phyloP scores from a whole-genome alignment of 1,140 invertebrate genomes.

The Dufourea novaeangliae region DNA sequence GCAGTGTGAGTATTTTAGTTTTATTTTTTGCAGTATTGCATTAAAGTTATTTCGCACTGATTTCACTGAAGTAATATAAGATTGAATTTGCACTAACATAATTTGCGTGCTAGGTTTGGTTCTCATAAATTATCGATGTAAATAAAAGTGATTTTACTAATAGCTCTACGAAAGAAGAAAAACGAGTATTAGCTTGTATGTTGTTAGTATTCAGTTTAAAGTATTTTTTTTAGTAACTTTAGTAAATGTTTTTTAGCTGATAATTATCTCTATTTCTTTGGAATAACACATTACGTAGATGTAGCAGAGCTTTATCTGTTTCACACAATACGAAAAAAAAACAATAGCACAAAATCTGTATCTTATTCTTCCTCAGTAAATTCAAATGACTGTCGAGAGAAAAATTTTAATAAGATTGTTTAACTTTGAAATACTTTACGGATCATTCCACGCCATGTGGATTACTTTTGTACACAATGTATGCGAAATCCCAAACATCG shows the following conservation, averaged over 20 bases:
- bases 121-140: neutral
- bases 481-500: too few species aligned
- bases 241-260: neutral
- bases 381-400: neutral
- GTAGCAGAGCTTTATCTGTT: neutral
- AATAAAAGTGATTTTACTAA: conserved; percentile 9
- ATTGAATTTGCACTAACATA: conserved; percentile 25
- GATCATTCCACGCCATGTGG: too few species aligned
- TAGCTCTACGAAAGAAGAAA: neutral
- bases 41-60: neutral
- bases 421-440: neutral
- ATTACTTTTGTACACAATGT: too few species aligned
- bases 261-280: neutral
- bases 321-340: neutral
- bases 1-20: conserved; percentile 88
- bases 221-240: conserved; percentile 1
- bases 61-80: conserved; percentile 19
- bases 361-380: neutral
- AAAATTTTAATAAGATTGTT: conserved; percentile 51
- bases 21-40: neutral
- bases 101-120: neutral
- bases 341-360: neutral
- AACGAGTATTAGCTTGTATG: conserved; percentile 1
- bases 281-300: neutral
- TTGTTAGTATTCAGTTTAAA: conserved; percentile 14